Percentiles rank a stretch among this genome's conserved stretches.
Evolutionary conservation across 2,113 vertebrate species (phyloP).

Genomic region (Thomomys bottae): DNA sequence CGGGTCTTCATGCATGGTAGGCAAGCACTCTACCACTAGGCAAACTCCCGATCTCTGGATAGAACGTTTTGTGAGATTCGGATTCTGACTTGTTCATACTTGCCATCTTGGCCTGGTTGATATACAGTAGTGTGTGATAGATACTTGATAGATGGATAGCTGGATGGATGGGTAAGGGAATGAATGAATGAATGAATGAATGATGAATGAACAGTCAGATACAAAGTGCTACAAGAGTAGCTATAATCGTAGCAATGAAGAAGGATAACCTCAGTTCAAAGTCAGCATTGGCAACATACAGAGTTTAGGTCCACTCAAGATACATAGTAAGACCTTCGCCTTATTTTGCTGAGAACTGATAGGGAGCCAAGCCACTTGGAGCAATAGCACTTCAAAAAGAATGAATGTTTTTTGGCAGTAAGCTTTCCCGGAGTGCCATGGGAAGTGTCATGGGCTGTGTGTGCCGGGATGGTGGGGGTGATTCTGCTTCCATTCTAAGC

Average conservation of each 20-base stretch:
- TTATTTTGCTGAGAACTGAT: not conserved
- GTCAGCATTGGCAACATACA: too few relatives aligned
- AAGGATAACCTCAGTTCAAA: too few relatives aligned
- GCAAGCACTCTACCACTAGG: too few relatives aligned
- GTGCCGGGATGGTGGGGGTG: not conserved
- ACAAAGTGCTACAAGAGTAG: not conserved
- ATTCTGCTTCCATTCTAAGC: not conserved
- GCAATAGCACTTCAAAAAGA: not conserved
- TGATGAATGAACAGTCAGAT: not conserved
- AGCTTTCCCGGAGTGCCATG: not conserved
- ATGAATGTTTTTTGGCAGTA: not conserved
- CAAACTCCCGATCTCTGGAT: too few relatives aligned
- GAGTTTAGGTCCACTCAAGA: too few relatives aligned
- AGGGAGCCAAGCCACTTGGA: not conserved
- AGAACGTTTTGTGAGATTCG: not conserved
- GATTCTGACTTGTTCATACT: not conserved
- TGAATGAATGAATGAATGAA: too few relatives aligned
- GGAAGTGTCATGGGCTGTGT: not conserved
- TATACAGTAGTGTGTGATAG: not conserved
- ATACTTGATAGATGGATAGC: not conserved
- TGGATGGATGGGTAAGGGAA: not conserved
- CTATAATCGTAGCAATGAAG: too few relatives aligned
- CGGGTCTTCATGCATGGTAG: too few relatives aligned
- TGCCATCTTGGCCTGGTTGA: not conserved
- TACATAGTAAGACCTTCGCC: too few relatives aligned